Evolutionary conservation across 2,113 vertebrate genomes (phyloP), one percentile per base, ranked within the genome.

Genomic region (Poicephalus gulielmi): DNA sequence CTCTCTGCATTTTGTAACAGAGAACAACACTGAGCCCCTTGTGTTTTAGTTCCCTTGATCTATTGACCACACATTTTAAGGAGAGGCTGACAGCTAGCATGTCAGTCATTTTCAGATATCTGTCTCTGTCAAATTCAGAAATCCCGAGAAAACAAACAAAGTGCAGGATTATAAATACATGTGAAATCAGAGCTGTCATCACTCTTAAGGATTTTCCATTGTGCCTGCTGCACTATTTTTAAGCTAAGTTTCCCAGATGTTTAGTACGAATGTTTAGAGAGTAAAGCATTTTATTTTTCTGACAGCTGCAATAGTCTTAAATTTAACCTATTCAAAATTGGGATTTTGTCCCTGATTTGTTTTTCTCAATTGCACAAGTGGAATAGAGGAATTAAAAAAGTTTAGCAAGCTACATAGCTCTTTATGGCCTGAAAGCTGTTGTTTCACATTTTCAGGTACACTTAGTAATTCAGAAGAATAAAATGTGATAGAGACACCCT

Each of bases 101-200:
- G 92, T 97, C 95, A 91, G 83, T 97, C 96, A 96, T 95, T 95
- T 96, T 94, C 94, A 96, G 83, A 77, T 92, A 96, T 96, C 95
- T 91, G 88, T 95, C 86, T 94, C 83, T 95, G 95, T 95, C 96
- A 96, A 91, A 95, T 89, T 93, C 94, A 95, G 92, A 95, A 96
- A 92, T 95, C 88, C 83, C 88, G 80, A 82, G 94, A 96, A 95
- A 96, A 96, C 86, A 97, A 96, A 96, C 62, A 0, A 84, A 94
- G 94, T 66, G 49, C 70, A 87, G 95, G 83, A 94, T 89, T 96
- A 93, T 94, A 97, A 97, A 96, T 96, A 93, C 31, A 96, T 80
- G 74, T 93, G 88, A 97, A 96, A 96, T 96, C 94, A 84, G 76
- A 96, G 90, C 95, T 96, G 95, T 95, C 95, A 96, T 88, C 94